Base-by-base conservation (phyloP, 2,888 invertebrate genomes). In the Aromia moschata region DNA sequence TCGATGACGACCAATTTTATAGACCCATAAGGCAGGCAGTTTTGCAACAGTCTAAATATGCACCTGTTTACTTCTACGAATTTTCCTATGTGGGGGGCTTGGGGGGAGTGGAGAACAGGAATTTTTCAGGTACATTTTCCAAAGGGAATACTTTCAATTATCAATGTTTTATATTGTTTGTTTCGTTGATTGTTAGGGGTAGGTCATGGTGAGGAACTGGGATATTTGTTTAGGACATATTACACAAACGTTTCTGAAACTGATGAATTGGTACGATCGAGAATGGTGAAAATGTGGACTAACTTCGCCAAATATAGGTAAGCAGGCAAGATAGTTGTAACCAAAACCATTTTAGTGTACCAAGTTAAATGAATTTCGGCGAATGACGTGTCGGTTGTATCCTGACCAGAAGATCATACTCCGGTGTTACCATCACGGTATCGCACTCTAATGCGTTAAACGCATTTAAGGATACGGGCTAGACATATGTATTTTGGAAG, bases 11-110 rank as follows among this genome's bases (percentile, higher is more conserved):
- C 1, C 61, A 78, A 14, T 67, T 71, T 36, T 80, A 83, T 58
- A 83, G 85, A 68, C 76, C 82, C 0, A 77, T 71, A 3, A 58
- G 70, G 45, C 67, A 77, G 37, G 64, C 69, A 25, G 80, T 83
- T 56, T 82, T 84, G 62, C 72, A 80, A 1, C 74, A 82, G 30
- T 82, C 83, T 68, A 82, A 83, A 55, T 64, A 69, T 37, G 62
- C 61, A 4, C 63, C 66, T 17, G 70, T 70, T 0, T 74, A 70
- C 56, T 70, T 64, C 36, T 74, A 74, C 51, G 56, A 64, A 36
- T 74, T 74, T 58, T 67, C 70, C 0, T 69, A 74, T 51, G 67
- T 70, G 60, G 74, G 74, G 9, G 51, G 57, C 12, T 53, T 68
- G 12, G 61, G 65, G 30, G 60, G 58, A 20, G 60, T 61, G n/a